A percentile compares a stretch with the other conserved stretches of the same genome.
These are phyloP conservation scores for Stegostoma tigrinum DNA, from an alignment of 2,113 vertebrate species.

Conservation along the genomic window DNA sequence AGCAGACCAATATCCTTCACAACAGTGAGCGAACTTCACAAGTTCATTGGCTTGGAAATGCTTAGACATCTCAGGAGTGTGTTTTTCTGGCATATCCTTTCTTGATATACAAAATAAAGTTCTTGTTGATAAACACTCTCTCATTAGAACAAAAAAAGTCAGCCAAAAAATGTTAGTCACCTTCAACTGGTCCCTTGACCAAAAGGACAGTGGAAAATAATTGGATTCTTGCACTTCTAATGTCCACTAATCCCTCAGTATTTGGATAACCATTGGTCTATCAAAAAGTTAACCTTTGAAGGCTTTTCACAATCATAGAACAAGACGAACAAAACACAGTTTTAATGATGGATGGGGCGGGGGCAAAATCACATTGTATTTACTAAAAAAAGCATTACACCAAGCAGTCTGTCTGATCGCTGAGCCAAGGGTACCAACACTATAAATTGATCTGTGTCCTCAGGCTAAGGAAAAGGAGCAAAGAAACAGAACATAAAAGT, in stretches of 20 bases:
- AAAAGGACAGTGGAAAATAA: background rate
- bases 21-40: too few relatives aligned
- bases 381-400: too few relatives aligned
- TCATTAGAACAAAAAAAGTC: too few relatives aligned
- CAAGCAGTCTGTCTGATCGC: background rate
- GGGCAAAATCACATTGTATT: background rate
- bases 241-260: background rate
- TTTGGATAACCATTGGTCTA: background rate
- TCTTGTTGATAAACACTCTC: too few relatives aligned
- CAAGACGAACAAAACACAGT: background rate
- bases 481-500: background rate
- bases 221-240: background rate
- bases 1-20: too few relatives aligned
- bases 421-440: background rate
- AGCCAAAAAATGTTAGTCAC: background rate
- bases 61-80: too few relatives aligned
- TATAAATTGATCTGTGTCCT: background rate
- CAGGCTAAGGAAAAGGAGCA: background rate
- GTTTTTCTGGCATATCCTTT: too few relatives aligned
- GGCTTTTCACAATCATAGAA: background rate
- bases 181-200: background rate
- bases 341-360: background rate
- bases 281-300: background rate
- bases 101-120: too few relatives aligned
- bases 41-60: too few relatives aligned